A percentile compares a stretch with the other conserved stretches of the same genome.
phyloP scores from a whole-genome alignment of 2,113 vertebrate species.

The Zootoca vivipara region DNA sequence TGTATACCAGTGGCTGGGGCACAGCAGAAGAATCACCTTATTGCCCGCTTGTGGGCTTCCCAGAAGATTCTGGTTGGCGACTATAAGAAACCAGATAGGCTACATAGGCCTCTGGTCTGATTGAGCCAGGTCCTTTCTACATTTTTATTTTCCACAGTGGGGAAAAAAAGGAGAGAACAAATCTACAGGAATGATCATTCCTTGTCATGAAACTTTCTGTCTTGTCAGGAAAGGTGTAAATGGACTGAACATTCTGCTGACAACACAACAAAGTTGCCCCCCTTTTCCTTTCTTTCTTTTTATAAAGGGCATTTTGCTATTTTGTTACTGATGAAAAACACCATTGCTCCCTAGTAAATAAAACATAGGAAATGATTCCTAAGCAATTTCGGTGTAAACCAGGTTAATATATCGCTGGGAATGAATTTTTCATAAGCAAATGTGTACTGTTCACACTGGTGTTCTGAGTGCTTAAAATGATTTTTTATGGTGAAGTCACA shows the following conservation, averaged over 20 bases:
- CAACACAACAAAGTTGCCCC: background rate
- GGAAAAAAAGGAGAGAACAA: background rate
- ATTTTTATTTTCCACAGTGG: too few relatives aligned
- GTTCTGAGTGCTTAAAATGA: conserved; percentile 24
- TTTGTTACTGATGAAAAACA: conserved; percentile 26
- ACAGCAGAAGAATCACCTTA: too few relatives aligned
- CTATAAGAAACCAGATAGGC: too few relatives aligned
- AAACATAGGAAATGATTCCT: background rate
- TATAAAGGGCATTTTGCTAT: background rate
- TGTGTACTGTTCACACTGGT: conserved; percentile 4
- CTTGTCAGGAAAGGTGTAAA: conserved; percentile 10
- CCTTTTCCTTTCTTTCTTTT: background rate
- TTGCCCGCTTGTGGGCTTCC: too few relatives aligned
- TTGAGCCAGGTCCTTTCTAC: background rate
- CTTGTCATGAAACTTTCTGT: background rate
- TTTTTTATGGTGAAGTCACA: background rate
- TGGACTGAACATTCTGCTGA: background rate
- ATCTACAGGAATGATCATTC: background rate
- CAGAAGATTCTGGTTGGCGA: too few relatives aligned
- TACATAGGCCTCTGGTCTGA: background rate
- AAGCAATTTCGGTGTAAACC: conserved; percentile 14
- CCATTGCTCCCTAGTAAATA: background rate
- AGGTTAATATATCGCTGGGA: conserved; percentile 30
- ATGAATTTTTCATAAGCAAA: conserved; percentile 43
- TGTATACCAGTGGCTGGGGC: too few relatives aligned